Evolutionary conservation across 2,888 invertebrate genomes (phyloP).

Genomic region (Formica aserva): DNA sequence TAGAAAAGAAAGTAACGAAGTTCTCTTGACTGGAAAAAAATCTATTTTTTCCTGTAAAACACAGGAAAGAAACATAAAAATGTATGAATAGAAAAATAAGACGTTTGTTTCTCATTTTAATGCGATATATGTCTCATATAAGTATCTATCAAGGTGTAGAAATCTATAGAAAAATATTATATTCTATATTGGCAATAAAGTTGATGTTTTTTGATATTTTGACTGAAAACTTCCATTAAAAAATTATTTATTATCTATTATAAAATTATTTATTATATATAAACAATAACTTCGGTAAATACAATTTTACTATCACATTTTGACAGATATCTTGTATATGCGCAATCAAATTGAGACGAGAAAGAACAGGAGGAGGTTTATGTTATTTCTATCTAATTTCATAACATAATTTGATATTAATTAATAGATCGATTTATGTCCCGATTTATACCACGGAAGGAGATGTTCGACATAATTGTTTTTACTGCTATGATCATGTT

Average conservation of each 20-base stretch:
- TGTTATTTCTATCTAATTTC: neutral
- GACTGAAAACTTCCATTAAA: neutral
- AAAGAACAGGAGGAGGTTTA: neutral
- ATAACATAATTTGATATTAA: neutral
- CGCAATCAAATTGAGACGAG: neutral
- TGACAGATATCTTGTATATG: neutral
- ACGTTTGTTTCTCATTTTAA: neutral
- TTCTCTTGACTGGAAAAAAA: slow-evolving; percentile 21
- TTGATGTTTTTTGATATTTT: neutral
- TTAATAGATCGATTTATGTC: neutral
- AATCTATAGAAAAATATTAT: neutral
- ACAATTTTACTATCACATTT: neutral
- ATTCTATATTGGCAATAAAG: neutral
- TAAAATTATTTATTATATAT: no score
- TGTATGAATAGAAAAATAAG: neutral
- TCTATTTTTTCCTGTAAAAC: slow-evolving; percentile 45
- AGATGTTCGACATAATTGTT: neutral
- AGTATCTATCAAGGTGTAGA: neutral
- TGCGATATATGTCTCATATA: neutral
- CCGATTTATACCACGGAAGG: neutral
- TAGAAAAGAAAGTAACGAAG: slow-evolving; percentile 49
- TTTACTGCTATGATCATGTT: slow-evolving; percentile 23
- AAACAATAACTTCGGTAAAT: no score
- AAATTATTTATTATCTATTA: no score
- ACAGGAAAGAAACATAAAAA: slow-evolving; percentile 24